phyloP scores from a whole-genome alignment of 2,888 invertebrate species.

The Trachelus tabidus region DNA sequence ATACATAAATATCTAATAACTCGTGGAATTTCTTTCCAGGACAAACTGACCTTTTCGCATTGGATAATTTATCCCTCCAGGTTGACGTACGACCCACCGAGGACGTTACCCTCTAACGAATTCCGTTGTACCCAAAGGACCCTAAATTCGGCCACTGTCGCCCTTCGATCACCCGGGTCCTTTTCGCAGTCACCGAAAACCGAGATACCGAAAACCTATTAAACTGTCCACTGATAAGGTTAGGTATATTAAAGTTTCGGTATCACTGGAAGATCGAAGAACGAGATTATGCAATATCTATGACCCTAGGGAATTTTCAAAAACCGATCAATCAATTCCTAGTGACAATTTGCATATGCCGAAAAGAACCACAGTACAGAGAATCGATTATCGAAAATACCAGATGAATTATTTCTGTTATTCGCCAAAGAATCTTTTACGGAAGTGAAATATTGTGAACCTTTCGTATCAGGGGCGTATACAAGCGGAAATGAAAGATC shows the following conservation, averaged over 20 bases:
- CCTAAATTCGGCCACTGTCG: neutral
- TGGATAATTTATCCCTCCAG: neutral
- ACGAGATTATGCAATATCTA: no score
- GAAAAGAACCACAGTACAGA: neutral
- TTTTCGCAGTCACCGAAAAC: neutral
- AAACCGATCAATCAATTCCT: neutral
- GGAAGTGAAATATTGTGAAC: neutral
- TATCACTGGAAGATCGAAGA: no score
- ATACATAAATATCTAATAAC: neutral
- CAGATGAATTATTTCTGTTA: neutral
- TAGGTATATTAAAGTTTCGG: neutral
- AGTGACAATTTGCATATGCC: neutral
- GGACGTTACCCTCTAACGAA: neutral
- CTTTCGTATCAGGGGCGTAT: neutral
- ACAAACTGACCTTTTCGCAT: neutral
- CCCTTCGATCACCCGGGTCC: neutral
- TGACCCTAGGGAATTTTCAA: neutral
- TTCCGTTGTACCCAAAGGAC: neutral
- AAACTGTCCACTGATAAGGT: neutral
- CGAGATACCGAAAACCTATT: neutral
- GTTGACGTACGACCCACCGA: neutral
- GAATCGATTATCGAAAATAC: neutral
- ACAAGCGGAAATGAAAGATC: neutral
- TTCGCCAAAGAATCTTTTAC: neutral
- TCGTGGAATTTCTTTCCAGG: neutral